Evolutionary conservation across 2,113 vertebrate genomes (phyloP).

Genomic region (Calidris pugnax): DNA sequence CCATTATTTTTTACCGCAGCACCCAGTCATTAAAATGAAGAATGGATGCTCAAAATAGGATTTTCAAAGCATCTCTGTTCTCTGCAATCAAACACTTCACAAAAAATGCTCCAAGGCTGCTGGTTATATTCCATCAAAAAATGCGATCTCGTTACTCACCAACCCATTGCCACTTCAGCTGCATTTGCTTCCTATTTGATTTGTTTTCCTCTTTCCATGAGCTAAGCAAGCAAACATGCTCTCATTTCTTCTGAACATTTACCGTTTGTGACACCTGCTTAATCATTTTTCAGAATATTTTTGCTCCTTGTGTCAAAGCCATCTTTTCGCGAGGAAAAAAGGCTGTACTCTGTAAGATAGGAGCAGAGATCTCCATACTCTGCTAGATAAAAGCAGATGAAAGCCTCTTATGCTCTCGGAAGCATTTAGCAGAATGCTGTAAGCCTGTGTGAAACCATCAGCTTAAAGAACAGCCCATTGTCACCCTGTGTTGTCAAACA

Average conservation of each 20-base stretch:
- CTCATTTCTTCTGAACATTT: not conserved
- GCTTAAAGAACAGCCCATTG: not conserved
- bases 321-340: not conserved
- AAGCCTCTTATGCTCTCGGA: not conserved
- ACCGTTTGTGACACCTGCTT: not conserved
- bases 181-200: not conserved
- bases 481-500: not conserved
- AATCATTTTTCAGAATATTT: not conserved
- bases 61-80: not conserved
- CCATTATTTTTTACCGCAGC: conserved; percentile 23
- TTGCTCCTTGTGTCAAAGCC: not conserved
- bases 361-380: not conserved
- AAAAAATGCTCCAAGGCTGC: not conserved
- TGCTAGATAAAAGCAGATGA: not conserved
- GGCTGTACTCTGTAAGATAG: not conserved
- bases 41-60: not conserved
- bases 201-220: not conserved
- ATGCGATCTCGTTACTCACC: not conserved
- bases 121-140: not conserved
- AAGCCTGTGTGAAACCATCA: not conserved
- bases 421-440: not conserved
- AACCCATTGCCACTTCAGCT: not conserved
- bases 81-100: not conserved
- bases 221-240: not conserved
- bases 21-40: not conserved